Evolutionary conservation across 2,113 vertebrate species (phyloP), one percentile per base, ranked within the genome.

Genomic region (Gnathonemus echidnorhynchus): DNA sequence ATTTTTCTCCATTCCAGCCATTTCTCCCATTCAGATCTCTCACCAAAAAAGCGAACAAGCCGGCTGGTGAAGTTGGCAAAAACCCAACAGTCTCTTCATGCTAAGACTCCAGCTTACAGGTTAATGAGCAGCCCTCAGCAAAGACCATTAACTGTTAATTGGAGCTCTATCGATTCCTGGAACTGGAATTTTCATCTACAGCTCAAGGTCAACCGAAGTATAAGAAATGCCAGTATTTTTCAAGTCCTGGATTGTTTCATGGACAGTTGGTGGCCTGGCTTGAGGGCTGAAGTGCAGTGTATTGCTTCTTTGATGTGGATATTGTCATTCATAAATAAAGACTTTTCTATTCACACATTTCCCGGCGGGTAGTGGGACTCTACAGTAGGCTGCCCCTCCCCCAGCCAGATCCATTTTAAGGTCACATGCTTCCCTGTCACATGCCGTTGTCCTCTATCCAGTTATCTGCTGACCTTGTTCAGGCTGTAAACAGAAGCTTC

Each of bases 141-240:
- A 39, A 39, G 31, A 35, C 35, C 74, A 80, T 42, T 27, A 50
- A 49, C n/a, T 0, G 45, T 86, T 86, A 86, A 27, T 31, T 58
- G 88, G 91, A 93, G 93, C 89, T 91, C 92, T 92, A 94, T 93
- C 93, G 46, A 88, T 88, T 90, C 90, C 45, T 3, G 86, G 56
- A 90, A 91, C 19, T 49, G 21, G 31, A 24, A 10, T 49, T 89
- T 42, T 83, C 86, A 91, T 48, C 86, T 58, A 50, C 77, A 53
- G 87, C 92, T 91, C 93, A 94, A 95, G 93, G 93, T 93, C 91
- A 62, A 35, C 1, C 42, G 49, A 90, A 90, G 90, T 90, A 91
- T 89, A 87, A 93, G 93, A 91, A 8, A 89, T 90, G 86, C 13
- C 92, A 90, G 91, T 91, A 13, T 77, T 39, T 39, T 77, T 77